These are phyloP conservation scores for Lanius ludovicianus DNA, from an alignment of 2,113 vertebrate genomes.

Conservation along the genomic window DNA sequence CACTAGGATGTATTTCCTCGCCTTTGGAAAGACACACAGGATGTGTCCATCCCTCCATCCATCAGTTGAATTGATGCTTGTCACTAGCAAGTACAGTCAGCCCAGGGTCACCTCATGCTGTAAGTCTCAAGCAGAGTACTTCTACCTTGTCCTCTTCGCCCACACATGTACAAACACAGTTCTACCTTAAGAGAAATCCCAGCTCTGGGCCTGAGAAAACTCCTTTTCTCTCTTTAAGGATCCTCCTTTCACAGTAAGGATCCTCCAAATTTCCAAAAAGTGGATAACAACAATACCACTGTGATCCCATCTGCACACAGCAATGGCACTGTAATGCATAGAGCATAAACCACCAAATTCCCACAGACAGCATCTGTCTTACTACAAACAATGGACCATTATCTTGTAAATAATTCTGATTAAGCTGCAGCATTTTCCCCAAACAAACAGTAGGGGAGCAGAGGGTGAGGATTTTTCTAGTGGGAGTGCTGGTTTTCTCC, in stretches of 20 bases:
- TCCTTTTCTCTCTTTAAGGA: slow-evolving; percentile 10
- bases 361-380: slow-evolving; percentile 84
- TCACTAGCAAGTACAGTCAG: not conserved
- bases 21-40: not conserved
- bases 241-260: slow-evolving; percentile 29
- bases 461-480: slow-evolving; percentile 49
- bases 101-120: not conserved
- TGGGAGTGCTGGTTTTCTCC: slow-evolving; percentile 16
- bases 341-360: slow-evolving; percentile 81
- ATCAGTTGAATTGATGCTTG: not conserved
- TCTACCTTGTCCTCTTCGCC: not conserved
- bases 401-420: slow-evolving; percentile 87
- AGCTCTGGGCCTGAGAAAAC: not conserved
- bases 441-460: slow-evolving; percentile 67
- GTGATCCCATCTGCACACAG: slow-evolving; percentile 74
- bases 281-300: slow-evolving; percentile 70
- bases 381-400: slow-evolving; percentile 83
- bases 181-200: slow-evolving; percentile 29
- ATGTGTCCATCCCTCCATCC: not conserved
- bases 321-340: slow-evolving; percentile 69
- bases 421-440: slow-evolving; percentile 77
- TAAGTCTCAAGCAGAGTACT: not conserved
- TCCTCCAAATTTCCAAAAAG: slow-evolving; percentile 64
- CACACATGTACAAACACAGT: accelerated
- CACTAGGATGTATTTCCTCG: not conserved